Base-by-base conservation (phyloP, 2,113 vertebrate species). In the Callocephalon fimbriatum region DNA sequence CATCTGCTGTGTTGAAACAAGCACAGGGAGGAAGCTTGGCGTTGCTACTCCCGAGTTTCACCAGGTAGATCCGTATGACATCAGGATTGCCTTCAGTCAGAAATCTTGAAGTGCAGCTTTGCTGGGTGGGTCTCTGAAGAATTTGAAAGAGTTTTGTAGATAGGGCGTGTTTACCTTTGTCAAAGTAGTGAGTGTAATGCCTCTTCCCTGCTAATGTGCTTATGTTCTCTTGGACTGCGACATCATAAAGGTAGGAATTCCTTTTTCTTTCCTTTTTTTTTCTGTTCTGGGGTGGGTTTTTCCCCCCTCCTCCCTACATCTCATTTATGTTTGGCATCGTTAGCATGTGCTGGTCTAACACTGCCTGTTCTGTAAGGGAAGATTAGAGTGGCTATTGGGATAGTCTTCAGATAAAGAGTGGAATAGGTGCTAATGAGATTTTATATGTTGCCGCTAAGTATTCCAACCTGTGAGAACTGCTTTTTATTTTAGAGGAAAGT, bases 111-210 rank as follows among this genome's bases (percentile, higher is more conserved):
- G 96, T 92, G 97, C 98, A 98, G 98, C 98, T 98, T 98, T 95
- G 70, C 71, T 98, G 99, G 99, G 99, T 98, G 99, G 98, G 98
- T 98, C 98, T 84, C 71, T 42, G 91, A 98, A 98, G 97, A 98
- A 98, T 98, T 97, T 98, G 96, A 97, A 97, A 98, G 87, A 71
- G 95, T 95, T 63, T 47, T 73, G 31, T 32, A 90, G 95, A 86
- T 96, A 96, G 97, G 98, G 96, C 48, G 97, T 97, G 97, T 95
- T 97, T 94, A 86, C 96, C 74, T 93, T 40, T 47, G 86, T 83
- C 94, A 93, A 63, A 82, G 56, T 31, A 74, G 87, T 62, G 65
- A 91, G 66, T 5, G 32, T 72, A 35, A 73, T 84, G 17, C 92
- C 88, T 77, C 44, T 84, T 89, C 79, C 66, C 83, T 86, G 27